Conservation (phyloP, 2,888 invertebrate genomes). For the Agrenia bidenticulata region DNA sequence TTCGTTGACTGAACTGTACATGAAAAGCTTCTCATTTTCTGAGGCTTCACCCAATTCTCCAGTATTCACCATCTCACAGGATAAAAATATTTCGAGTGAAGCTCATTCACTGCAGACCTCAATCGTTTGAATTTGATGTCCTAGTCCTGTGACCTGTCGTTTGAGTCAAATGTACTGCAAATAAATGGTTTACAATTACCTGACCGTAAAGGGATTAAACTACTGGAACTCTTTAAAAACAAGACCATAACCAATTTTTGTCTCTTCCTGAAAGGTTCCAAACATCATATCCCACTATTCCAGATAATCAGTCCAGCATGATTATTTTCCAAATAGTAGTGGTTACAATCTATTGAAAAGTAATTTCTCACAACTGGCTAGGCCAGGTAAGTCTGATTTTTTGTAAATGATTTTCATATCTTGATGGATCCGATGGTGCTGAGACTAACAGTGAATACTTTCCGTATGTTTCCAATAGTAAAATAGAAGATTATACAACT, state of each 20-base stretch:
- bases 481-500: conserved; percentile 68
- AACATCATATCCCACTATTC: conserved; percentile 86
- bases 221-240: conserved; percentile 77
- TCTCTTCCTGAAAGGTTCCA: conserved; percentile 78
- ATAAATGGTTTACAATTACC: conserved; percentile 54
- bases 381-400: too few relatives aligned
- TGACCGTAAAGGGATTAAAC: conserved; percentile 78
- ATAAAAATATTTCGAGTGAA: neutral
- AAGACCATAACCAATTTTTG: conserved; percentile 80
- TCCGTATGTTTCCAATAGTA: conserved; percentile 65
- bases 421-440: conserved; percentile 83
- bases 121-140: neutral
- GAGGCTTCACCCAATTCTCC: neutral
- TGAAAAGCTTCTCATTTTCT: neutral
- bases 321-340: conserved; percentile 89
- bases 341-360: too few relatives aligned
- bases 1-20: conserved; percentile 23
- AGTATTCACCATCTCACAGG: too few relatives aligned
- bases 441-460: conserved; percentile 69
- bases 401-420: conserved; percentile 62
- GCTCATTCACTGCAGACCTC: neutral
- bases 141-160: neutral
- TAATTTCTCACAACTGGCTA: too few relatives aligned
- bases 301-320: conserved; percentile 85
- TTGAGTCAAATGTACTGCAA: neutral